Conservation (phyloP, 2,113 vertebrate genomes). For the Gallinago paraguaiae region DNA sequence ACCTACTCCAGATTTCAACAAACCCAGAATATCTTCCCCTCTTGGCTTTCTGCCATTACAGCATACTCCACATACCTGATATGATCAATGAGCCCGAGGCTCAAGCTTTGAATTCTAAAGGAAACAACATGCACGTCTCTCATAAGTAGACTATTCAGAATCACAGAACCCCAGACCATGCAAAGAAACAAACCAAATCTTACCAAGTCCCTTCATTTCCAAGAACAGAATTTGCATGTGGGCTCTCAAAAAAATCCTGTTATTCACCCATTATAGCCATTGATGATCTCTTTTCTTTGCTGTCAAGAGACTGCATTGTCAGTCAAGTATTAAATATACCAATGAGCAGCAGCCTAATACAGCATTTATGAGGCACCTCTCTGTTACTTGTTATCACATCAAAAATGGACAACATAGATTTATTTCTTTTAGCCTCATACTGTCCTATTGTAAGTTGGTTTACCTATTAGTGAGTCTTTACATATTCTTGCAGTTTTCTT, state of each 20-base stretch:
- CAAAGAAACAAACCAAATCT: background rate
- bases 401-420: background rate
- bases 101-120: background rate
- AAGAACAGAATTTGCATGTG: background rate
- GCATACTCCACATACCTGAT: background rate
- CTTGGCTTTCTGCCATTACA: background rate
- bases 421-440: background rate
- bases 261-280: background rate
- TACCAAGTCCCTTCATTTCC: background rate
- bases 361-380: background rate
- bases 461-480: background rate
- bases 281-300: background rate
- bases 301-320: background rate
- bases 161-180: background rate
- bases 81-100: background rate
- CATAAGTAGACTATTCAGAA: background rate
- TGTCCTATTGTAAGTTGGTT: background rate
- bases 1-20: background rate
- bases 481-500: background rate
- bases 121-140: background rate
- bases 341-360: background rate
- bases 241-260: background rate
- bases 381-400: background rate
- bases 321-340: background rate
- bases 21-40: background rate